These are phyloP conservation scores for Bruchidius siliquastri DNA, from an alignment of 2,888 invertebrate genomes.

Conservation along the genomic window DNA sequence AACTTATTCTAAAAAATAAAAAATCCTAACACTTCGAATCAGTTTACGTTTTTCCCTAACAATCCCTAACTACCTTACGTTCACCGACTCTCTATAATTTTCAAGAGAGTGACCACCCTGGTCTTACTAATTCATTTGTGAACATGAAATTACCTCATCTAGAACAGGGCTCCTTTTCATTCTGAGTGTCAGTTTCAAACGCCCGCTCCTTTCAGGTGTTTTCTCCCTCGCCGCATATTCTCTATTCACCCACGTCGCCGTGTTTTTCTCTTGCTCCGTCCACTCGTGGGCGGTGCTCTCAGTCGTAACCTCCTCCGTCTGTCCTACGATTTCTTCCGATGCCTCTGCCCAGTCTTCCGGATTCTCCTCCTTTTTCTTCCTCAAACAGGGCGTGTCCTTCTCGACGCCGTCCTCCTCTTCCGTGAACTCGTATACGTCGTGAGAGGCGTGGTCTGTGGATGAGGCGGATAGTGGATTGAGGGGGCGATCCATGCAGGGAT, in stretches of 20 bases:
- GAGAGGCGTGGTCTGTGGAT: neutral
- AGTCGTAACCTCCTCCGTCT: slow-evolving; percentile 33
- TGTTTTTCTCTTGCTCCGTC: neutral
- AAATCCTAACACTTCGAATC: too few species aligned
- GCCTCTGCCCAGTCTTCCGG: slow-evolving; percentile 24
- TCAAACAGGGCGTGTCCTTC: neutral
- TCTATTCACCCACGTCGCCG: neutral
- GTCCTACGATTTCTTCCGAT: slow-evolving; percentile 20
- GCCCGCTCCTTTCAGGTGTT: slow-evolving; percentile 41
- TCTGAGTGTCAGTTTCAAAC: slow-evolving; percentile 74
- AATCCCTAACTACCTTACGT: too few species aligned
- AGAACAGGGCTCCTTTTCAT: slow-evolving; percentile 84
- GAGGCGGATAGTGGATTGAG: neutral
- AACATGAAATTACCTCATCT: slow-evolving; percentile 59
- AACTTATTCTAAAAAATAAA: too few species aligned
- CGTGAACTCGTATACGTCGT: slow-evolving; percentile 48
- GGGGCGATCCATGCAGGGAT: neutral
- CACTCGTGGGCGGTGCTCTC: neutral
- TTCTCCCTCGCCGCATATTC: slow-evolving; percentile 20
- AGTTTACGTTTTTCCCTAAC: too few species aligned
- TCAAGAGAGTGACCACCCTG: too few species aligned
- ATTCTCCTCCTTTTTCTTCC: slow-evolving; percentile 7
- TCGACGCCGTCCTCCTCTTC: slow-evolving; percentile 5
- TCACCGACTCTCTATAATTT: too few species aligned
- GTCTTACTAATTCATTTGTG: too few species aligned